These are phyloP conservation scores for Metacarcinus magister DNA, from an alignment of 2,888 invertebrate genomes.

Conservation along the genomic window DNA sequence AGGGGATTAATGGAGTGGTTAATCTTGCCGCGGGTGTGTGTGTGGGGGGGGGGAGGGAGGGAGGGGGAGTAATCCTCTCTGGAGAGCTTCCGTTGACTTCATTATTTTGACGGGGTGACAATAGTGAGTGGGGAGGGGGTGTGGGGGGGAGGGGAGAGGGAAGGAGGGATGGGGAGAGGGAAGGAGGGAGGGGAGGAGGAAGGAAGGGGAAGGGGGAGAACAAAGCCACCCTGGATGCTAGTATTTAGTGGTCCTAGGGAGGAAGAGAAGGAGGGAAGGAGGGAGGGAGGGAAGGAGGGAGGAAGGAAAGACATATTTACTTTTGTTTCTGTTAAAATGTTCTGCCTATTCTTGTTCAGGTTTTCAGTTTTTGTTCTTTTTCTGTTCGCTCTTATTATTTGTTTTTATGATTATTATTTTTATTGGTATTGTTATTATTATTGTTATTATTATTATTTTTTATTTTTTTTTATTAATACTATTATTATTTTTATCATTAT, in stretches of 20 bases:
- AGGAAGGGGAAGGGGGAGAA: neutral
- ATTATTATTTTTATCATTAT: neutral
- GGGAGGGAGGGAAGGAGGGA: neutral
- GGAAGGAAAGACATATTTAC: neutral
- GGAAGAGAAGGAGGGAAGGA: neutral
- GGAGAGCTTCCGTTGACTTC: slow-evolving; percentile 64
- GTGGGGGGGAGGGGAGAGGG: neutral
- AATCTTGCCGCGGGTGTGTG: slow-evolving; percentile 17
- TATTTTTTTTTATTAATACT: too few relatives aligned
- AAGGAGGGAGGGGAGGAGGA: neutral
- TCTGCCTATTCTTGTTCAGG: neutral
- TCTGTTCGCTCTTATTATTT: neutral
- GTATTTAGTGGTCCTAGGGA: neutral
- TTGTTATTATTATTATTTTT: neutral
- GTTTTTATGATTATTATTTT: neutral
- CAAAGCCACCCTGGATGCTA: neutral
- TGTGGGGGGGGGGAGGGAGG: neutral
- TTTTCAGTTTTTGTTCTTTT: neutral
- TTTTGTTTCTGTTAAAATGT: neutral
- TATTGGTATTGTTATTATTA: neutral
- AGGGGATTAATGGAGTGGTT: slow-evolving; percentile 55
- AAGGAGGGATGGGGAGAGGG: neutral
- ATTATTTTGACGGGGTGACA: slow-evolving; percentile 64
- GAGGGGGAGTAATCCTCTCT: neutral
- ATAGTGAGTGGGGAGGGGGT: neutral